A percentile compares a stretch with the other conserved stretches of the same genome.
phyloP scores from a whole-genome alignment of 2,113 vertebrate genomes.

The Dicaeum eximium region DNA sequence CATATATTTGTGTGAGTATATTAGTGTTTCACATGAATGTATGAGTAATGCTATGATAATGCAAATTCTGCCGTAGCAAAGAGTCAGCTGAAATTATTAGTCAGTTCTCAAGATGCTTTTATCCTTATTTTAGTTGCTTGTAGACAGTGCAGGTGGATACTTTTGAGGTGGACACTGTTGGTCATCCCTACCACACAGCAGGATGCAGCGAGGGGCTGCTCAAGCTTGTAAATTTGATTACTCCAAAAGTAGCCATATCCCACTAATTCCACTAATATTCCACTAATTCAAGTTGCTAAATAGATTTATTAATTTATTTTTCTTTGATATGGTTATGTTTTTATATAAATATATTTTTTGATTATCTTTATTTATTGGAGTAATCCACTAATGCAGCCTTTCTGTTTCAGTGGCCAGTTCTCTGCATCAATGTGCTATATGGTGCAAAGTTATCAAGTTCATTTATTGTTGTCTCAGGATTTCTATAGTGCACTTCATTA shows the following conservation, averaged over 20 bases:
- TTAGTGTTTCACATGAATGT: not conserved
- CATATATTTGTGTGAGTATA: not conserved
- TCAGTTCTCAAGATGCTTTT: not conserved
- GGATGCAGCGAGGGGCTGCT: not conserved
- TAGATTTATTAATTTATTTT: not conserved
- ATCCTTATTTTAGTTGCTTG: not conserved
- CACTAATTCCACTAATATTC: too few species aligned
- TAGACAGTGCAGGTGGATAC: not conserved
- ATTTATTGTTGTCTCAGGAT: not conserved
- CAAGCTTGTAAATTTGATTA: not conserved
- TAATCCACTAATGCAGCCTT: not conserved
- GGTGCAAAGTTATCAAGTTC: not conserved
- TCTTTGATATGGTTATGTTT: not conserved
- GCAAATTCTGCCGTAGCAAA: not conserved
- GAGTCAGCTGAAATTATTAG: not conserved
- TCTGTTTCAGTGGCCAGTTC: not conserved
- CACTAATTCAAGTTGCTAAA: not conserved
- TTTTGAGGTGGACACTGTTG: not conserved
- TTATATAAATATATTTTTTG: not conserved
- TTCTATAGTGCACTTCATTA: not conserved
- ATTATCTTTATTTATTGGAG: not conserved
- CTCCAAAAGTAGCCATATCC: not conserved
- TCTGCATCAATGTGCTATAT: accelerated
- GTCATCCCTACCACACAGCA: not conserved
- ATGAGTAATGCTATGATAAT: not conserved